Base-by-base conservation (phyloP, 2,113 vertebrate species). In the Sylvia atricapilla region DNA sequence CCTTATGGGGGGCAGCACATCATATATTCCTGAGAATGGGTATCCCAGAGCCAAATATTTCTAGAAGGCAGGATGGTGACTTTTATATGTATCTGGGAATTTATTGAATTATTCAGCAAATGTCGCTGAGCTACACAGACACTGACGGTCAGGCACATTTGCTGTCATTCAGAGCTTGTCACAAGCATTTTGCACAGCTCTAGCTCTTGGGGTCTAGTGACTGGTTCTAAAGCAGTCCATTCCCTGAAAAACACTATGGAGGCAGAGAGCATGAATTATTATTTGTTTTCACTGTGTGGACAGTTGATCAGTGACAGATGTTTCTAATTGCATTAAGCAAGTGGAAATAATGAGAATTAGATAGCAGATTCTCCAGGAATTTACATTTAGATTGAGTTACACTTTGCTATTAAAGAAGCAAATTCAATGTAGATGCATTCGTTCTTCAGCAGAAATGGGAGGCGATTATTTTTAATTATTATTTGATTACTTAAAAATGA, bases 311-410 rank as follows among this genome's bases (percentile, higher is more conserved):
- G 94, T 96, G 93, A 92, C 96, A 97, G 95, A 97, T 97, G 96
- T 89, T 95, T 95, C 88, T 96, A 97, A 97, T 96, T 95, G 88
- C 90, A 96, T 95, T 96, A 96, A 96, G 96, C 94, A 95, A 97
- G 95, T 96, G 94, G 95, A 96, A 96, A 97, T 97, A 96, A 97
- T 96, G 95, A 96, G 94, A 96, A 96, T 92, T 96, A 96, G 94
- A 93, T 84, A 96, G 84, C 81, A 93, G 88, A 96, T 92, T 96
- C 94, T 92, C 88, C 62, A 93, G 86, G 95, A 94, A 97, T 96
- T 96, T 97, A 95, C 95, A 97, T 96, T 96, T 96, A 95, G 94
- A 95, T 96, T 94, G 87, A 96, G 88, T 97, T 96, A 96, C 93
- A 79, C 78, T 90, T 94, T 87, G 64, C 85, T 90, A 64, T 92